These are phyloP conservation scores for Scotopteryx bipunctaria DNA, from an alignment of 2,888 invertebrate species.

Conservation along the genomic window DNA sequence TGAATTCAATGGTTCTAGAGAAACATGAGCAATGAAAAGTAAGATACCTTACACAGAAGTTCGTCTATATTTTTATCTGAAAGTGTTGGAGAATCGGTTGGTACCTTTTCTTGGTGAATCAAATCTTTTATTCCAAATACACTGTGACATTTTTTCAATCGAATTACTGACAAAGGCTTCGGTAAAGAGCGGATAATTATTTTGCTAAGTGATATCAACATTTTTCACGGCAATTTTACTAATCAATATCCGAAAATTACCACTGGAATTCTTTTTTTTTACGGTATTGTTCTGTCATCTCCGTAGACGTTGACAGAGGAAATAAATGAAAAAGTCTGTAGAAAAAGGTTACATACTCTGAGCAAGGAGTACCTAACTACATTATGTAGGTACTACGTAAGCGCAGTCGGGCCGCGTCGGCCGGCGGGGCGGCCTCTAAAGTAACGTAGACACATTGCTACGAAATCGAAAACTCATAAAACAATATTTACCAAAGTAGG, in stretches of 20 bases:
- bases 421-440: too few relatives aligned
- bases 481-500: too few relatives aligned
- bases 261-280: not conserved
- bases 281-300: constrained; percentile 10
- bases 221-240: constrained; percentile 42
- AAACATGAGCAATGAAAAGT: not conserved
- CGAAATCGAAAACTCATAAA: not conserved
- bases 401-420: too few relatives aligned
- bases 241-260: not conserved
- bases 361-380: too few relatives aligned
- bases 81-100: not conserved
- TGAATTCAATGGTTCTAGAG: not conserved
- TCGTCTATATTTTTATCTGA: constrained; percentile 3
- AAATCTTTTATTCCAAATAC: constrained; percentile 67
- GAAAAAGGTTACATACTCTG: too few relatives aligned
- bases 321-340: not conserved
- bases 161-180: constrained; percentile 24
- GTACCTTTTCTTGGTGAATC: constrained; percentile 60
- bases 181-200: constrained; percentile 25
- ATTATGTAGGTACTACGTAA: too few relatives aligned
- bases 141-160: constrained; percentile 56
- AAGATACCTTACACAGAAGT: constrained; percentile 3
- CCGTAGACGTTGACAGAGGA: not conserved
- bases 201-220: constrained; percentile 37
- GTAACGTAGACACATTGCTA: not conserved